A percentile compares a stretch with the other conserved stretches of the same genome.
Conservation (phyloP, 2,113 vertebrate species). For the Pomatostomus ruficeps region DNA sequence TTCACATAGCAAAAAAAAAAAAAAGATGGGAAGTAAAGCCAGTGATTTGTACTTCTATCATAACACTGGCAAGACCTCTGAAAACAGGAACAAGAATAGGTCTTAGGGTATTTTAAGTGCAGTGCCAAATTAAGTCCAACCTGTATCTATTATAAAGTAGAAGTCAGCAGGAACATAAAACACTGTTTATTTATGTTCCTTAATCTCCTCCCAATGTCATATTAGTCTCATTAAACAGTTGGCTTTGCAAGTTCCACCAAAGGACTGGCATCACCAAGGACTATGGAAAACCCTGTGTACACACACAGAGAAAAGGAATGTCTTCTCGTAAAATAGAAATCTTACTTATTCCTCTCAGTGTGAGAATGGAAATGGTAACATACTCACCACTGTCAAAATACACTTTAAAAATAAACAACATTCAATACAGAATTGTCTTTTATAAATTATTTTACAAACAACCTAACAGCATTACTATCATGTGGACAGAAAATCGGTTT, state of each 20-base stretch:
- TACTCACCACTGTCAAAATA: neutral
- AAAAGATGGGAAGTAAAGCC: neutral
- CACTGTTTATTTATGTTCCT: neutral
- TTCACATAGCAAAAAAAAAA: neutral
- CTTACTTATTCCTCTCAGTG: neutral
- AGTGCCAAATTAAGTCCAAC: neutral
- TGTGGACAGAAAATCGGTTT: neutral
- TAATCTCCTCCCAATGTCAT: neutral
- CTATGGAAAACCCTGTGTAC: neutral
- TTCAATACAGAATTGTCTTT: neutral
- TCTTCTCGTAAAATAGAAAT: neutral
- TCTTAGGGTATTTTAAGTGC: neutral
- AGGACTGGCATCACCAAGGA: neutral
- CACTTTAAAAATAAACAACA: neutral
- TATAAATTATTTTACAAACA: neutral
- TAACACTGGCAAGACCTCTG: neutral
- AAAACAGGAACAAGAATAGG: slow-evolving; percentile 9
- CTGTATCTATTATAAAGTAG: neutral
- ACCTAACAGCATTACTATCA: neutral
- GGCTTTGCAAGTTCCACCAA: neutral
- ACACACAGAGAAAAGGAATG: neutral
- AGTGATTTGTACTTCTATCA: neutral
- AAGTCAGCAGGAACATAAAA: neutral
- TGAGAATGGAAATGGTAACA: neutral
- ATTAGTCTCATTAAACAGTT: neutral